Evolutionary conservation across 2,888 invertebrate species (phyloP).

Genomic region (Pandemis cinnamomeana): DNA sequence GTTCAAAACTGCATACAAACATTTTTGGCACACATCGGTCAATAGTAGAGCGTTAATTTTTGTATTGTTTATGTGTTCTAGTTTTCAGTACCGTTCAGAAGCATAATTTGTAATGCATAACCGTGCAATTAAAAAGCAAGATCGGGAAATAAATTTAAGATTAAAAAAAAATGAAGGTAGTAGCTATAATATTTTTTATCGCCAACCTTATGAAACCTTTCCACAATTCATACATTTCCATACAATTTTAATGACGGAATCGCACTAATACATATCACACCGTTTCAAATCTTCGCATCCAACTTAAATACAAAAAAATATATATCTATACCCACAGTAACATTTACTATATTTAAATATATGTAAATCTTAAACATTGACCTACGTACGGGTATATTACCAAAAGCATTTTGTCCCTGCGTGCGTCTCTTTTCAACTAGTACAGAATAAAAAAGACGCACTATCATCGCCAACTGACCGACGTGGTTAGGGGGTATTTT

Average conservation of each 20-base stretch:
- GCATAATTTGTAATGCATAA: too few relatives aligned
- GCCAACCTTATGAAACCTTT: not conserved
- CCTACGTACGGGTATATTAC: not conserved
- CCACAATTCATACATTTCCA: not conserved
- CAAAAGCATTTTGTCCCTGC: not conserved
- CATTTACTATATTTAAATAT: slow-evolving; percentile 48
- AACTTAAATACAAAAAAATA: not conserved
- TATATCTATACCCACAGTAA: slow-evolving; percentile 60
- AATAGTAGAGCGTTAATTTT: too few relatives aligned
- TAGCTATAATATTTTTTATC: not conserved
- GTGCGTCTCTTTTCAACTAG: too few relatives aligned
- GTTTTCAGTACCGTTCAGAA: too few relatives aligned
- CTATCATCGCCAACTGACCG: too few relatives aligned
- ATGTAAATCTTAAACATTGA: slow-evolving; percentile 42
- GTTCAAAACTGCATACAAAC: slow-evolving; percentile 9
- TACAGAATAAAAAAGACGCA: too few relatives aligned
- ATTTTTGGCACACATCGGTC: slow-evolving; percentile 31
- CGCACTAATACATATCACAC: slow-evolving; percentile 43
- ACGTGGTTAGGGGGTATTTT: too few relatives aligned
- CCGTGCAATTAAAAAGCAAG: too few relatives aligned
- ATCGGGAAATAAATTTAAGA: too few relatives aligned
- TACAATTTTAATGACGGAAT: not conserved
- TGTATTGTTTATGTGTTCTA: too few relatives aligned
- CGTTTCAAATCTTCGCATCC: not conserved
- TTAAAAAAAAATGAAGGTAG: too few relatives aligned